These are phyloP conservation scores for Eclectus roratus DNA, from an alignment of 2,113 vertebrate species.

Conservation along the genomic window DNA sequence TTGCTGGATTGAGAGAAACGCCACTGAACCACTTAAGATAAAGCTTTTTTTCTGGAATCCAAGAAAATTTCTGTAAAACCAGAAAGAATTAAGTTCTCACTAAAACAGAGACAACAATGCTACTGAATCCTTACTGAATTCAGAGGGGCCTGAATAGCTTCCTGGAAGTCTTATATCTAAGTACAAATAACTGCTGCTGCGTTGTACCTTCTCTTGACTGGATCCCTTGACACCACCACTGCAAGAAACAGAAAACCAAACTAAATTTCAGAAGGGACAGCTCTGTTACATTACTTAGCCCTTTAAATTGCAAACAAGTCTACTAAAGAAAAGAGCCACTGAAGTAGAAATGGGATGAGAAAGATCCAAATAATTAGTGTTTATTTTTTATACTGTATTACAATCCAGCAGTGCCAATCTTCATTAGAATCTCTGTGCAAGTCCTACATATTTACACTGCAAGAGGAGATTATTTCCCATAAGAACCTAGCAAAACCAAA, in stretches of 20 bases:
- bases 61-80: neutral
- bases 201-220: neutral
- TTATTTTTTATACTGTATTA: neutral
- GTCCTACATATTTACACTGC: neutral
- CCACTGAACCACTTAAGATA: neutral
- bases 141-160: neutral
- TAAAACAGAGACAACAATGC: neutral
- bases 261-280: neutral
- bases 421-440: neutral
- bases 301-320: neutral
- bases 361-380: neutral
- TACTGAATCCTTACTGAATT: neutral
- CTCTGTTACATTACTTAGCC: neutral
- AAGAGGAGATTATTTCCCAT: neutral
- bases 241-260: neutral
- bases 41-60: neutral
- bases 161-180: neutral
- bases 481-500: neutral
- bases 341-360: neutral
- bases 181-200: neutral
- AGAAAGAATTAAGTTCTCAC: neutral
- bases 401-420: neutral
- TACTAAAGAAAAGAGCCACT: neutral
- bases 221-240: neutral
- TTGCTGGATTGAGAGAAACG: neutral